phyloP scores from a whole-genome alignment of 2,888 invertebrate species.

The Orthosia gracilis region DNA sequence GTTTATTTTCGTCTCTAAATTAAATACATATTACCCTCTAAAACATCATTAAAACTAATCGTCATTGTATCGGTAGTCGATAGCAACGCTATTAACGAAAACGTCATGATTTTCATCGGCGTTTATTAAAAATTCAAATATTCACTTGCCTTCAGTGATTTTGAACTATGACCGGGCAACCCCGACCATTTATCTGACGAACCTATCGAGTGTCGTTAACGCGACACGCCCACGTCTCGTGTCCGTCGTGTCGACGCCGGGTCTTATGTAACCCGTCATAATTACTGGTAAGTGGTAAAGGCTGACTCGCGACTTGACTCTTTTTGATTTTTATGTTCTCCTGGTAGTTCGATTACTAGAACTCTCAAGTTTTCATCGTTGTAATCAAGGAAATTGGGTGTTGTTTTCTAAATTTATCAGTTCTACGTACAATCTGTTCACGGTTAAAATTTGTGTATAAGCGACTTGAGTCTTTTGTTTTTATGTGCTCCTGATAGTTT shows the following conservation, averaged over 20 bases:
- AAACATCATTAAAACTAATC: conserved; percentile 35
- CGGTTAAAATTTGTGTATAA: no score
- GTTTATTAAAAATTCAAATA: conserved; percentile 53
- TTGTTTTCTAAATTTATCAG: no score
- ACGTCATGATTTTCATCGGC: conserved; percentile 41
- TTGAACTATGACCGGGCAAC: conserved; percentile 61
- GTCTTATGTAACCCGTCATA: conserved; percentile 53
- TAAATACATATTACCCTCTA: conserved; percentile 13
- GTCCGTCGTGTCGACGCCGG: conserved; percentile 45
- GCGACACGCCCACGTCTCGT: conserved; percentile 61
- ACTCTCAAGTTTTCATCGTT: no score
- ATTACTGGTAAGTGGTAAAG: conserved; percentile 44
- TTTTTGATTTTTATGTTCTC: conserved; percentile 30
- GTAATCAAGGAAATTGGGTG: no score
- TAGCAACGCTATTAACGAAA: conserved; percentile 38
- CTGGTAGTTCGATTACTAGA: conserved; percentile 5
- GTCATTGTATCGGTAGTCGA: conserved; percentile 35
- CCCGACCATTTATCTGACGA: conserved; percentile 56
- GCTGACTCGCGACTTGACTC: neutral
- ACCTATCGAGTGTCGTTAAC: conserved; percentile 58
- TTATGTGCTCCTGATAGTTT: conserved; percentile 4
- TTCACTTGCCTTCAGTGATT: conserved; percentile 56
- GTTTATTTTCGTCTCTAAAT: neutral
- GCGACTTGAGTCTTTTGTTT: no score
- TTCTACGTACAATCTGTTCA: no score